A percentile compares a stretch with the other conserved stretches of the same genome.
Conservation (phyloP, 92 coral and sea anemone species). For the Porites divaricata region DNA sequence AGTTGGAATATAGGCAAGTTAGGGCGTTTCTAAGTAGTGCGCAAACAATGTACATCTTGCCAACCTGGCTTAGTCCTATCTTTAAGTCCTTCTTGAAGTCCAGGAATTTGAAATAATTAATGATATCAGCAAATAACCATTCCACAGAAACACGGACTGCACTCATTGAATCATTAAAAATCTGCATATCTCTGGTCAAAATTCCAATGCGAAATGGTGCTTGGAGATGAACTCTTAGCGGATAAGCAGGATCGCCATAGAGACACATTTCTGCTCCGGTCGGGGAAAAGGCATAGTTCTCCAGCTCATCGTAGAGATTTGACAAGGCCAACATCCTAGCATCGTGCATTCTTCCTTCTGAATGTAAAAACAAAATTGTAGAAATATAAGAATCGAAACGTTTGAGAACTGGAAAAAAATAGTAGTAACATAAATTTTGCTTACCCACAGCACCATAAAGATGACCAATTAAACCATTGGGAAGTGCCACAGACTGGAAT, state of each 20-base stretch:
- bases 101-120: conserved; percentile 3
- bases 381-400: no score
- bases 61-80: no score
- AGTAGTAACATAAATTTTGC: not conserved
- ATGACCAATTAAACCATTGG: conserved; percentile 49
- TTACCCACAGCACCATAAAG: conserved; percentile 47
- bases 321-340: conserved; percentile 59
- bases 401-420: no score
- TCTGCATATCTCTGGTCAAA: conserved; percentile 45
- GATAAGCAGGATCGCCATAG: conserved; percentile 62
- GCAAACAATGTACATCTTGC: no score
- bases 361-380: no score
- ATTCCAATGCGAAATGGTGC: conserved; percentile 47
- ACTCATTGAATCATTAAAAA: conserved; percentile 58
- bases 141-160: conserved; percentile 55
- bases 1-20: no score
- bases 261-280: conserved; percentile 50
- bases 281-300: conserved; percentile 47
- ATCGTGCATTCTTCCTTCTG: conserved; percentile 64
- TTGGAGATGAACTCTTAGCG: conserved; percentile 39
- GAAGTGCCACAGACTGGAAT: conserved; percentile 34
- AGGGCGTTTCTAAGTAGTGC: no score
- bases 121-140: conserved; percentile 60
- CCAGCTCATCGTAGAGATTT: conserved; percentile 36
- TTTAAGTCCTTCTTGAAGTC: no score